Conservation (phyloP, 2,113 vertebrate genomes). For the Candoia aspera region DNA sequence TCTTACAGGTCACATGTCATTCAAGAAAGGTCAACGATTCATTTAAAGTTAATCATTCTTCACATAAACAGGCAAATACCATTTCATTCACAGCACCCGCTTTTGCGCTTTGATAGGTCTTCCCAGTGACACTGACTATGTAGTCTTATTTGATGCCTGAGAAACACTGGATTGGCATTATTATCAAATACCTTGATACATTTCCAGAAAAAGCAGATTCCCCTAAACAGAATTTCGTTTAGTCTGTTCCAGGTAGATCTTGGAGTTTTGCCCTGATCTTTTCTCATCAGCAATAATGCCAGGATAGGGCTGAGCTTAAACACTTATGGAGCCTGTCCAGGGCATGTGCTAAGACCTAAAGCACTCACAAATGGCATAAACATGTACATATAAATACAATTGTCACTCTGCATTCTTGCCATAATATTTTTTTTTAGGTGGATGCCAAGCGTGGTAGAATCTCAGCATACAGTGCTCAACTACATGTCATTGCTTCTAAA, state of each 20-base stretch:
- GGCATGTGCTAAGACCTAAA: background rate
- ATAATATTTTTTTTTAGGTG: background rate
- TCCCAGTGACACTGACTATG: constrained; percentile 49
- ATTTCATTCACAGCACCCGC: constrained; percentile 69
- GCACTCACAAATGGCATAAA: background rate
- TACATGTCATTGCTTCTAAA: too few species aligned
- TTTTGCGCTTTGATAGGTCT: constrained; percentile 55
- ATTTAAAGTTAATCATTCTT: constrained; percentile 87
- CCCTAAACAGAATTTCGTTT: constrained; percentile 65
- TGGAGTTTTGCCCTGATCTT: constrained; percentile 24
- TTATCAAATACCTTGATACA: constrained; percentile 42
- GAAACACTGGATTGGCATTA: constrained; percentile 61
- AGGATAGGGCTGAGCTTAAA: constrained; percentile 30
- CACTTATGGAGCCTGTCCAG: background rate
- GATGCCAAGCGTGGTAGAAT: too few species aligned
- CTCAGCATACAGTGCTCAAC: too few species aligned
- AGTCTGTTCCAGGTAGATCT: constrained; percentile 49
- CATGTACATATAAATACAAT: background rate
- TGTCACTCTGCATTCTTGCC: background rate
- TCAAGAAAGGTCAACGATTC: constrained; percentile 86
- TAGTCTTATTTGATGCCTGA: constrained; percentile 58
- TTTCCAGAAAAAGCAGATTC: constrained; percentile 46
- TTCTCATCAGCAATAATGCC: background rate
- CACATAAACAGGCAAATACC: constrained; percentile 78
- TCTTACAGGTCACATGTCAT: constrained; percentile 87